A percentile compares a stretch with the other conserved stretches of the same genome.
These are phyloP conservation scores for Bucorvus abyssinicus DNA, from an alignment of 2,797 vertebrate genomes.

Conservation along the genomic window DNA sequence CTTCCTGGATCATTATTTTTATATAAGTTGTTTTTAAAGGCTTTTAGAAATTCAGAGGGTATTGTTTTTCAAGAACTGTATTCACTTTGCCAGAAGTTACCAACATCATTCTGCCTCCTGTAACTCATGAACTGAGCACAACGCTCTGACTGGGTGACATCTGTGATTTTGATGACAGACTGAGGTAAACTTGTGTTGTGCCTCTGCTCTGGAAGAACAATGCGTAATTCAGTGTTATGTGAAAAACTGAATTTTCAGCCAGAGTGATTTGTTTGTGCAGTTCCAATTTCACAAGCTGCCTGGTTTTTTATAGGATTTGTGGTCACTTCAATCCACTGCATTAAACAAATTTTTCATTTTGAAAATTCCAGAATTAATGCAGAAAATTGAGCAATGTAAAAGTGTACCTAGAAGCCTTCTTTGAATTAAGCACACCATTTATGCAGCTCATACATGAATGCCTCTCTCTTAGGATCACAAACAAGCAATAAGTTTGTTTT, in stretches of 20 bases:
- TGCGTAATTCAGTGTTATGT: not conserved
- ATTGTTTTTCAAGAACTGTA: not conserved
- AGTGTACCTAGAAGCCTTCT: not conserved
- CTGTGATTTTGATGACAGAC: constrained; percentile 9
- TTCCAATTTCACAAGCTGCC: constrained; percentile 43
- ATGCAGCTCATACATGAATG: not conserved
- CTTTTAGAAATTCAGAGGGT: not conserved
- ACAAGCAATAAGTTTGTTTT: not conserved
- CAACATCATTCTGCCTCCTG: not conserved
- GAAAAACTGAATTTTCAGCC: constrained; percentile 42
- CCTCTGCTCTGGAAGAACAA: not conserved
- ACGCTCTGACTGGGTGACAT: not conserved
- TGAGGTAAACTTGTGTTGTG: not conserved
- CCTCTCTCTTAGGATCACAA: not conserved
- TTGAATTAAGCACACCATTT: not conserved
- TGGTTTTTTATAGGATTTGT: constrained; percentile 21
- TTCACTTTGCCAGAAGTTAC: not conserved
- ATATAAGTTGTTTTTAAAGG: not conserved
- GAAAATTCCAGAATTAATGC: not conserved
- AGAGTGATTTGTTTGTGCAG: constrained; percentile 30
- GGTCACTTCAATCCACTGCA: not conserved
- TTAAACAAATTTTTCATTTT: not conserved
- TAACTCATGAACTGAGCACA: not conserved
- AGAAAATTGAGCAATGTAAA: not conserved
- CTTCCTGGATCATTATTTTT: constrained; percentile 68